phyloP scores from a whole-genome alignment of 2,888 invertebrate genomes.

The Leptarthrus brevirostris region DNA sequence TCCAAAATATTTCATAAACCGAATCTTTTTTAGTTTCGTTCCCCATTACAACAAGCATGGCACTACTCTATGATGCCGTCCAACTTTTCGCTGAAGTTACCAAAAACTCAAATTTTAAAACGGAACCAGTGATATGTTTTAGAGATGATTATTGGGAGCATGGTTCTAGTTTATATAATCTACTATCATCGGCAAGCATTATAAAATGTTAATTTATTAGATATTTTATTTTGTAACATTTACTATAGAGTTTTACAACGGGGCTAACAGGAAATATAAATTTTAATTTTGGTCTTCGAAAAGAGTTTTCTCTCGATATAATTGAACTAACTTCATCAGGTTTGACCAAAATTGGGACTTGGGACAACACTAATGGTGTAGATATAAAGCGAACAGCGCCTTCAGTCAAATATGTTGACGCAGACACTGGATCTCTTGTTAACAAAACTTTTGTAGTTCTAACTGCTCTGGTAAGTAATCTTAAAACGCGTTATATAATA shows the following conservation, averaged over 20 bases:
- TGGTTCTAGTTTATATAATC: slow-evolving; percentile 85
- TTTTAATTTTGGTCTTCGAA: slow-evolving; percentile 82
- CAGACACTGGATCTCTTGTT: slow-evolving; percentile 73
- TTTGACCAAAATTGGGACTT: slow-evolving; percentile 75
- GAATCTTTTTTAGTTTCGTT: too few relatives aligned
- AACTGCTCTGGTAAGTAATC: slow-evolving; percentile 75
- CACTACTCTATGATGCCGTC: slow-evolving; percentile 87
- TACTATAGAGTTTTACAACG: slow-evolving; percentile 56
- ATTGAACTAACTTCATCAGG: slow-evolving; percentile 74
- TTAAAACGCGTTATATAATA: too few relatives aligned
- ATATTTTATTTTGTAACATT: too few relatives aligned
- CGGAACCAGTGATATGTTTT: slow-evolving; percentile 71
- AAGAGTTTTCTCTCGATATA: slow-evolving; percentile 76
- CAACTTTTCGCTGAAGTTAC: slow-evolving; percentile 82
- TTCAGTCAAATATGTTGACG: slow-evolving; percentile 62
- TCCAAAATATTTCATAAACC: too few relatives aligned
- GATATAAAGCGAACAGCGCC: slow-evolving; percentile 68
- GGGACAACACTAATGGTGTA: slow-evolving; percentile 75
- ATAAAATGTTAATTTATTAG: slow-evolving; percentile 68
- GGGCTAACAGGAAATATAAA: slow-evolving; percentile 81
- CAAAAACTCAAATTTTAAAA: slow-evolving; percentile 71
- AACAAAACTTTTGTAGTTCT: slow-evolving; percentile 79
- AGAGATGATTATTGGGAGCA: slow-evolving; percentile 76
- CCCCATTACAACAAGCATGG: slow-evolving; percentile 73
- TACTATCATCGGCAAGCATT: slow-evolving; percentile 72